Conservation (phyloP, 2,797 vertebrate genomes). For the Eleutherodactylus coqui region DNA sequence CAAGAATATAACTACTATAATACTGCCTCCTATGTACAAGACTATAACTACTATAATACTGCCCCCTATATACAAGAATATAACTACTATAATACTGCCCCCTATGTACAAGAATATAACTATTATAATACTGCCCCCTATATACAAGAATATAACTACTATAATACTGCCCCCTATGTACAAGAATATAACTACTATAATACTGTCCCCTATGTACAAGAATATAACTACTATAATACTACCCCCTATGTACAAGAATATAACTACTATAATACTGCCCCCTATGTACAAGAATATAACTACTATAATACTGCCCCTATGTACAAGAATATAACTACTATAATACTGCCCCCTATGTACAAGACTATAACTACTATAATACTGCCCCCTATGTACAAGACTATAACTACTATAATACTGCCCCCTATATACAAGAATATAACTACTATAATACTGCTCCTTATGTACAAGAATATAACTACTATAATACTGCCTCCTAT, state of each 20-base stretch:
- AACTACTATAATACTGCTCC: slow-evolving; percentile 14
- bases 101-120: no score
- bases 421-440: neutral
- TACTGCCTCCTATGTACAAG: no score
- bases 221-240: slow-evolving; percentile 4
- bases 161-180: neutral
- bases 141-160: no score
- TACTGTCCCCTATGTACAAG: neutral
- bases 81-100: no score
- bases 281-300: slow-evolving; percentile 11
- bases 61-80: no score
- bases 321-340: neutral
- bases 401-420: slow-evolving; percentile 12
- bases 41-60: no score
- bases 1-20: no score
- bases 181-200: slow-evolving; percentile 6
- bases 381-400: neutral
- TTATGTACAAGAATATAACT: slow-evolving; percentile 5
- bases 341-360: neutral
- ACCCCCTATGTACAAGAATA: neutral
- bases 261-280: slow-evolving; percentile 15
- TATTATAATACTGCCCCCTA: no score
- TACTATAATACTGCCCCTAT: slow-evolving; percentile 14
- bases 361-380: slow-evolving; percentile 1
- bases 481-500: neutral